Conservation (phyloP, 2,113 vertebrate genomes). For the Ivindomyrus marchei region DNA sequence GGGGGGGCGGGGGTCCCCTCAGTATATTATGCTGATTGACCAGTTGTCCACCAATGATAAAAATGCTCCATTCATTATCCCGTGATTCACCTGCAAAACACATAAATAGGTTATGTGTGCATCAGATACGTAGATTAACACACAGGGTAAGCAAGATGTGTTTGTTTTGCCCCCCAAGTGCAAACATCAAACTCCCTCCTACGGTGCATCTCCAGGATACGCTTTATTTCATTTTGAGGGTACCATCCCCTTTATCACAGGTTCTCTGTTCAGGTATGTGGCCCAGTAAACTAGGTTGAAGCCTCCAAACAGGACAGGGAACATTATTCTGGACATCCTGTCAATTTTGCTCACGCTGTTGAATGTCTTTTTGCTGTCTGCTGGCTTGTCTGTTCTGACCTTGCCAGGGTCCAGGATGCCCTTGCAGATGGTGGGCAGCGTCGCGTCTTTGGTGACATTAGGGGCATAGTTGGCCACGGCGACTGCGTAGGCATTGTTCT, state of each 20-base stretch:
- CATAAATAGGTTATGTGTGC: not conserved
- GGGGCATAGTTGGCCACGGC: conserved; percentile 90
- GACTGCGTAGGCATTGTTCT: conserved; percentile 90
- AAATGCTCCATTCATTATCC: not conserved
- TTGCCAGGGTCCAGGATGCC: conserved; percentile 70
- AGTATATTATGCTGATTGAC: not conserved
- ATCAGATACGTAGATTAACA: not conserved
- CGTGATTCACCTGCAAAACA: not conserved
- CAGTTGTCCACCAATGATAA: not conserved
- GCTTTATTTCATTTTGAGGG: conserved; percentile 56
- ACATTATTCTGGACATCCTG: conserved; percentile 92
- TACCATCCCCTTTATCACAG: conserved; percentile 70
- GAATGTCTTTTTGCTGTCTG: conserved; percentile 87
- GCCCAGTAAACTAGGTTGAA: conserved; percentile 96
- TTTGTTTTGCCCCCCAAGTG: not conserved
- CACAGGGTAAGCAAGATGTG: not conserved
- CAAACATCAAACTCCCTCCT: not conserved
- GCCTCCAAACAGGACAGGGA: conserved; percentile 85
- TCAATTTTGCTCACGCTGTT: conserved; percentile 97
- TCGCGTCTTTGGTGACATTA: conserved; percentile 80
- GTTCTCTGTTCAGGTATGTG: conserved; percentile 84
- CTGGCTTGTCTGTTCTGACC: conserved; percentile 70
- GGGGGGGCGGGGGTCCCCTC: too few relatives aligned
- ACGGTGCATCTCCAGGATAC: not conserved
- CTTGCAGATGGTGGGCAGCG: conserved; percentile 84